Percentiles rank a stretch among this genome's conserved stretches.
Evolutionary conservation across 2,888 invertebrate species (phyloP).

Genomic region (Cerceris ruficornis): DNA sequence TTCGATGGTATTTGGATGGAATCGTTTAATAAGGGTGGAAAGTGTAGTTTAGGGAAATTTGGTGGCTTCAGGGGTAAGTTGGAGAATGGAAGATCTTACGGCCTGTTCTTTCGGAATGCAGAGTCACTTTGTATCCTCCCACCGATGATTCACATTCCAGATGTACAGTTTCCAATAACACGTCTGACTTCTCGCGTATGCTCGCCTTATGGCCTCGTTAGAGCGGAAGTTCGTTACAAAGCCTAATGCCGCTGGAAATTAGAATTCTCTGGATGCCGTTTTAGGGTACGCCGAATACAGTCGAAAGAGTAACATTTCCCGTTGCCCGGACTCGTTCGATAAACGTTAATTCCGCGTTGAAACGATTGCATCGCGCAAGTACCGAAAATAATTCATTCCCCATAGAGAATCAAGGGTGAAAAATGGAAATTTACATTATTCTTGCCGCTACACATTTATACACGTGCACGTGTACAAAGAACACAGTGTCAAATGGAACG

Average conservation of each 20-base stretch:
- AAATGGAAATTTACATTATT: no score
- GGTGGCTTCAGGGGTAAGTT: no score
- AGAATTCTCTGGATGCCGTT: slow-evolving; percentile 61
- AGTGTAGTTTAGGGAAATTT: no score
- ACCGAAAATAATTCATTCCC: no score
- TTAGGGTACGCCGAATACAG: slow-evolving; percentile 42
- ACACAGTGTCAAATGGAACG: no score
- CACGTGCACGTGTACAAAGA: no score
- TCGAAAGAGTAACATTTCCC: slow-evolving; percentile 45
- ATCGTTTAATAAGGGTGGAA: no score
- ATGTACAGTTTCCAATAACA: slow-evolving; percentile 65
- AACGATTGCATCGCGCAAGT: no score
- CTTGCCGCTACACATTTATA: no score
- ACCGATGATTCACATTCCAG: slow-evolving; percentile 56
- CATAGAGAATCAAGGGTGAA: no score
- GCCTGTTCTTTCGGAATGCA: slow-evolving; percentile 17
- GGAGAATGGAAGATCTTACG: slow-evolving; percentile 6
- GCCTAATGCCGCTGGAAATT: slow-evolving; percentile 63
- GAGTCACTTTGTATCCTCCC: slow-evolving; percentile 32
- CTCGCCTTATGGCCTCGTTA: slow-evolving; percentile 64
- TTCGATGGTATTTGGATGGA: no score
- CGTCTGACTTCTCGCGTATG: slow-evolving; percentile 51
- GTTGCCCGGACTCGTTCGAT: slow-evolving; percentile 10
- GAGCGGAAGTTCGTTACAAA: slow-evolving; percentile 64
- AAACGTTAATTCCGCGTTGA: no score